A percentile compares a stretch with the other conserved stretches of the same genome.
Conservation (phyloP, 2,888 invertebrate genomes). For the Tryphoninae sp. region DNA sequence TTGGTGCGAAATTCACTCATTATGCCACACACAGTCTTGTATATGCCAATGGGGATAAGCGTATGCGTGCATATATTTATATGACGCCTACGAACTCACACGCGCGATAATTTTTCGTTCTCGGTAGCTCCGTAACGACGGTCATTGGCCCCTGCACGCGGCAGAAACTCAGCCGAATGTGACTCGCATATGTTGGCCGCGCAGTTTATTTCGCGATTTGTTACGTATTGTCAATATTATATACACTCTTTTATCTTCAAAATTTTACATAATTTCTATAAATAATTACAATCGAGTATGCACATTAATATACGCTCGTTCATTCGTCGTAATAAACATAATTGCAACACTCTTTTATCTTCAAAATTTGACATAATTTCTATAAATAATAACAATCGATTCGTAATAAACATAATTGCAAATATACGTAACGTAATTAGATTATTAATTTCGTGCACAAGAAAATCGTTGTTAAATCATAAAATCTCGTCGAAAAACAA, state of each 20-base stretch:
- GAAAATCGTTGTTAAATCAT: constrained; percentile 9
- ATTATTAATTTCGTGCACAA: neutral
- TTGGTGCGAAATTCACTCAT: constrained; percentile 36
- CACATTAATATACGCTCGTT: too few relatives aligned
- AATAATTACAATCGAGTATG: too few relatives aligned
- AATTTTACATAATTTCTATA: too few relatives aligned
- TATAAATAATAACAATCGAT: too few relatives aligned
- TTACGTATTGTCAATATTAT: too few relatives aligned
- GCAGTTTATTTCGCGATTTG: constrained; percentile 51
- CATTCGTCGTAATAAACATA: too few relatives aligned
- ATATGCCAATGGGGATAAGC: constrained; percentile 13
- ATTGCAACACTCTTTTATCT: too few relatives aligned
- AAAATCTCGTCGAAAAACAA: constrained; percentile 13
- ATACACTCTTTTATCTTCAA: too few relatives aligned
- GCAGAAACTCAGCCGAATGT: constrained; percentile 59
- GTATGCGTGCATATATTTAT: constrained; percentile 16
- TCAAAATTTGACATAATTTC: too few relatives aligned
- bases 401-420: too few relatives aligned
- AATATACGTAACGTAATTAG: too few relatives aligned
- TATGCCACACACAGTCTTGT: neutral
- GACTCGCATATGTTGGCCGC: constrained; percentile 61
- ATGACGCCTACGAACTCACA: constrained; percentile 54
- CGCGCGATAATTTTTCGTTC: constrained; percentile 42
- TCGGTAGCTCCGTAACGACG: constrained; percentile 47
- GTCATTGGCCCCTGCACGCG: constrained; percentile 65